These are phyloP conservation scores for Catharus ustulatus DNA, from an alignment of 2,797 vertebrate species.

Conservation along the genomic window DNA sequence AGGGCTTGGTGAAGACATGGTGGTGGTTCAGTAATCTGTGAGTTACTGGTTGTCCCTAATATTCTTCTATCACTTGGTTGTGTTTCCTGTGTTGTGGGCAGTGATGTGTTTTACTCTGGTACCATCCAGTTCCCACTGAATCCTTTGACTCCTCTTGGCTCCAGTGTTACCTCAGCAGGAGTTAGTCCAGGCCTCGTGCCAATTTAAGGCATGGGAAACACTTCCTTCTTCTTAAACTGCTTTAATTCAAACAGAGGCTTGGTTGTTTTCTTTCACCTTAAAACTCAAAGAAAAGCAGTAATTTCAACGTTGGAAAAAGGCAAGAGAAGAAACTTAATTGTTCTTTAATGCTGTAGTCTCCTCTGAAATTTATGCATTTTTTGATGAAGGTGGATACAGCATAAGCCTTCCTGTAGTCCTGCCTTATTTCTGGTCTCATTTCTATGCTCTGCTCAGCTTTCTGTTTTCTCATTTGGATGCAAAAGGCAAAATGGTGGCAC, in stretches of 20 bases:
- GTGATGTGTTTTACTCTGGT: fast-evolving
- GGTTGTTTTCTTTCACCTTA: neutral
- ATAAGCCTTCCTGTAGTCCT: neutral
- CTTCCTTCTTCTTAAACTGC: neutral
- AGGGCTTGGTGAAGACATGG: fast-evolving
- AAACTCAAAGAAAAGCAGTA: neutral
- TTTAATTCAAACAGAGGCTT: neutral
- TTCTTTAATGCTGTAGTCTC: neutral
- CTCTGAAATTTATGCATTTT: neutral
- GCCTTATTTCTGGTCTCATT: neutral
- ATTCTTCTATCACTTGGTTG: neutral
- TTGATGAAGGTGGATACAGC: neutral
- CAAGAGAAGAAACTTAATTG: neutral
- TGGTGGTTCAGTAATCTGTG: neutral
- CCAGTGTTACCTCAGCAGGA: neutral
- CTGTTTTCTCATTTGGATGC: neutral
- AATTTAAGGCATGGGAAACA: neutral
- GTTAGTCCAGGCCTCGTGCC: neutral
- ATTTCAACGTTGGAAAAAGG: neutral
- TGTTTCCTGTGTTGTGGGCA: neutral
- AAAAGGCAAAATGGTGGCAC: neutral
- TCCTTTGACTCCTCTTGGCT: neutral
- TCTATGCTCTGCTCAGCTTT: neutral
- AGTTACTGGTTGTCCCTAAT: neutral
- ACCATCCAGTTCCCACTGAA: fast-evolving